Conservation (phyloP, 1,140 invertebrate species). For the Nasonia vitripennis region DNA sequence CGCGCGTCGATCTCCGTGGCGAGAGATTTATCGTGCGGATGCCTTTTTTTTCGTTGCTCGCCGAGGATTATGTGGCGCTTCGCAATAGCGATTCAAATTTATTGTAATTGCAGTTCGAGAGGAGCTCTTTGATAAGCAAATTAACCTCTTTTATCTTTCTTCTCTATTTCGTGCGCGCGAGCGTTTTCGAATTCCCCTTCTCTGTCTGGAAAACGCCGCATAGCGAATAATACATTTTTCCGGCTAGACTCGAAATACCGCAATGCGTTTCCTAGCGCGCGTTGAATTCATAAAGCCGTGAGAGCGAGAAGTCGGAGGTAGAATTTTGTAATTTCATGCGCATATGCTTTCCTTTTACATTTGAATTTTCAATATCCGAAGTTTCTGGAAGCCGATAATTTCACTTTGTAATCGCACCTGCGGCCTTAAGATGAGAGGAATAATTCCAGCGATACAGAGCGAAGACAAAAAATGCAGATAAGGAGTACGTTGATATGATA, state of each 20-base stretch:
- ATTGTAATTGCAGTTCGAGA: not conserved
- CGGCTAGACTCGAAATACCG: conserved; percentile 53
- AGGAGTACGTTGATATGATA: not conserved
- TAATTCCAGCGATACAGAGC: not conserved
- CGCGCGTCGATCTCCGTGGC: not conserved
- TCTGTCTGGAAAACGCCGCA: not conserved
- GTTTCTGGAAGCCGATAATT: not conserved
- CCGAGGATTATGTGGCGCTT: not conserved
- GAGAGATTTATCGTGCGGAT: not conserved
- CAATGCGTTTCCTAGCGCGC: not conserved
- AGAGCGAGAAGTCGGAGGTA: not conserved
- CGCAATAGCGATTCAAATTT: not conserved
- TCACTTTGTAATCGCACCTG: not conserved
- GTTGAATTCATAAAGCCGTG: not conserved
- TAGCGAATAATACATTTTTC: conserved; percentile 53
- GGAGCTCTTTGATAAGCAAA: not conserved
- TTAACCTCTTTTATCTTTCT: not conserved
- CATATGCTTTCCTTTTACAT: not conserved
- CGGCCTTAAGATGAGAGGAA: not conserved
- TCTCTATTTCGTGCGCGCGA: not conserved
- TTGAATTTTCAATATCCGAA: conserved; percentile 1
- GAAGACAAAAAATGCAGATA: not conserved
- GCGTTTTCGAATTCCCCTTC: not conserved
- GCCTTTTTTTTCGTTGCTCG: not conserved
- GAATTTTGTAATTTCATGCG: not conserved